Percentiles rank a stretch among this genome's conserved stretches.
phyloP scores from a whole-genome alignment of 2,797 vertebrate species.

The Caiman crocodilus region DNA sequence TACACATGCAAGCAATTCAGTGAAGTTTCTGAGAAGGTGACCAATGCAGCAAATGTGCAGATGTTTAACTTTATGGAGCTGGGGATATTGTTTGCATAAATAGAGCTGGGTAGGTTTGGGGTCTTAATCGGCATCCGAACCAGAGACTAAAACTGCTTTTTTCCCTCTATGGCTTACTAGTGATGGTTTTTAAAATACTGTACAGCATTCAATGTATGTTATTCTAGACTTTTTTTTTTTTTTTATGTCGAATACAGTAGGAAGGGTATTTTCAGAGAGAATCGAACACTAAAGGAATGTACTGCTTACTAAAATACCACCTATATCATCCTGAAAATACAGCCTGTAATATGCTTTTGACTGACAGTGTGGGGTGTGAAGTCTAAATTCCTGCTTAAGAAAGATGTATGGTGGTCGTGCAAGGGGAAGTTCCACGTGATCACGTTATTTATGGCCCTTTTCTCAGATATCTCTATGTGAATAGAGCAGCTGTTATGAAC shows the following conservation, averaged over 20 bases:
- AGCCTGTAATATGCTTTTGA: constrained; percentile 45
- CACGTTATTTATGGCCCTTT: constrained; percentile 77
- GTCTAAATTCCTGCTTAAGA: constrained; percentile 54
- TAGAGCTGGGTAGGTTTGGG: not conserved
- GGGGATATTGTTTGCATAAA: too few relatives aligned
- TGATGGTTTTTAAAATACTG: not conserved
- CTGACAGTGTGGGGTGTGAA: constrained; percentile 59
- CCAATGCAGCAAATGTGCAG: not conserved
- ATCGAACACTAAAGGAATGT: not conserved
- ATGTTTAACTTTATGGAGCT: not conserved
- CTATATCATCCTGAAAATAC: constrained; percentile 49
- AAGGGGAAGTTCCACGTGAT: constrained; percentile 71
- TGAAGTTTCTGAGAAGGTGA: not conserved
- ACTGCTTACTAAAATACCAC: constrained; percentile 58
- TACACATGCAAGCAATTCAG: not conserved
- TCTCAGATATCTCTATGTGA: constrained; percentile 76
- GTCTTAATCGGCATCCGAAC: not conserved
- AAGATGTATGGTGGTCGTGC: constrained; percentile 65
- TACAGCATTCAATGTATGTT: fast-evolving
- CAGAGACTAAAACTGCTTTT: not conserved
- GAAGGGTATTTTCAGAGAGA: constrained; percentile 30
- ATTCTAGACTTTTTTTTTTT: not conserved
- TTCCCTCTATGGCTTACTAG: not conserved
- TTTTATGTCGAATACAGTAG: not conserved
- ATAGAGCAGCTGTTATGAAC: constrained; percentile 75